A percentile compares a stretch with the other conserved stretches of the same genome.
These are phyloP conservation scores for Plusia festucae DNA, from an alignment of 2,888 invertebrate genomes.

Conservation along the genomic window DNA sequence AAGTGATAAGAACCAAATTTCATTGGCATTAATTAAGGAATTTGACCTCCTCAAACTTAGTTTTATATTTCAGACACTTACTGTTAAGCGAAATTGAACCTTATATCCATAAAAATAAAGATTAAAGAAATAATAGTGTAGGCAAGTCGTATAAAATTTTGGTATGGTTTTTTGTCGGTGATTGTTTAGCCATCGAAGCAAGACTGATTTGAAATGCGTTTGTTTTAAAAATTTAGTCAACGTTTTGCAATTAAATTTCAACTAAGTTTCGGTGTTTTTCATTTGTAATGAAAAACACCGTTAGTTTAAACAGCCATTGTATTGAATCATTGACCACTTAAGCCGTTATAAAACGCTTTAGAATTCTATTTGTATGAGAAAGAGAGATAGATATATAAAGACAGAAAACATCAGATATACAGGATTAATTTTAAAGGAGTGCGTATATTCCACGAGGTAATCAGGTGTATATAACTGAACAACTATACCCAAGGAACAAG, in stretches of 20 bases:
- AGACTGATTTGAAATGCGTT: constrained; percentile 44
- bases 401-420: no score
- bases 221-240: constrained; percentile 38
- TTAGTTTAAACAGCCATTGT: constrained; percentile 35
- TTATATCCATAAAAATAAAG: background rate
- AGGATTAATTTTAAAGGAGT: no score
- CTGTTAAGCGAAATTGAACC: constrained; percentile 9
- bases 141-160: background rate
- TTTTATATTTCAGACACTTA: background rate
- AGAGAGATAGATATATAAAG: no score
- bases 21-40: constrained; percentile 20
- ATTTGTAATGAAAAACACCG: constrained; percentile 32
- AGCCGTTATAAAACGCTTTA: background rate
- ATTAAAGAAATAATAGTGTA: background rate
- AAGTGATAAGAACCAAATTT: constrained; percentile 14
- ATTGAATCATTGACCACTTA: constrained; percentile 10
- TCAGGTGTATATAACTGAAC: no score
- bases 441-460: no score
- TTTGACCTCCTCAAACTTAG: constrained; percentile 17
- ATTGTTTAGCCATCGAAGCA: constrained; percentile 47
- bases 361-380: no score
- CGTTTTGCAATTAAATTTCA: constrained; percentile 34
- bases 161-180: constrained; percentile 33
- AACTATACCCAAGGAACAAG: no score
- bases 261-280: no score